A percentile compares a stretch with the other conserved stretches of the same genome.
phyloP scores from a whole-genome alignment of 2,113 vertebrate genomes.

The Salvator merianae region DNA sequence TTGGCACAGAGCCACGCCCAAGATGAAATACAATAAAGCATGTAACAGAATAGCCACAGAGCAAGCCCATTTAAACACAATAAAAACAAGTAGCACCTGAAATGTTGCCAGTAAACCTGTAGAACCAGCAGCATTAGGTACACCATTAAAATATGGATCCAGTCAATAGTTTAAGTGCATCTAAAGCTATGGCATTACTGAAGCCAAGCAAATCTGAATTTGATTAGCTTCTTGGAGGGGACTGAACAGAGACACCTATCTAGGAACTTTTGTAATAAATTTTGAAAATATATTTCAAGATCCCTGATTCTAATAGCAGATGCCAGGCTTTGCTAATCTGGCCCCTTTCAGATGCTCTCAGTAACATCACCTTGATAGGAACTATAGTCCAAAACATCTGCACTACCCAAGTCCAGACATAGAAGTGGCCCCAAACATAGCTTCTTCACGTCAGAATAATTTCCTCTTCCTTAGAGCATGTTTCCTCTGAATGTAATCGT shows the following conservation, averaged over 20 bases:
- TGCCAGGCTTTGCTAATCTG: not conserved
- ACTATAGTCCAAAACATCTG: too few species aligned
- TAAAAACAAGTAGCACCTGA: not conserved
- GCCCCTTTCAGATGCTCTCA: too few species aligned
- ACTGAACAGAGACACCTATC: not conserved
- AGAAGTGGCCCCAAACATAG: too few species aligned
- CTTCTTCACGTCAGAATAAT: too few species aligned
- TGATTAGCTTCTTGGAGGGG: not conserved
- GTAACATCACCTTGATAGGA: too few species aligned
- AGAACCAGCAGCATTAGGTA: not conserved
- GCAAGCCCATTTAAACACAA: not conserved
- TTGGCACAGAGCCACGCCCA: not conserved
- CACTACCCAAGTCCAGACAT: too few species aligned
- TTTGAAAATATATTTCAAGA: not conserved
- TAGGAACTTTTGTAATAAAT: not conserved
- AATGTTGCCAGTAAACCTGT: not conserved
- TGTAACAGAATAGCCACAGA: not conserved
- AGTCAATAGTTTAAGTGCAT: not conserved
- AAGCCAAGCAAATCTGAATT: not conserved
- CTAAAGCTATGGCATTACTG: not conserved
- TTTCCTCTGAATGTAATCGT: too few species aligned
- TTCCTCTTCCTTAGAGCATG: too few species aligned
- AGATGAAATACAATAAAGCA: not conserved
- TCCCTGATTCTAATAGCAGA: not conserved
- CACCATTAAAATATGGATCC: not conserved